These are phyloP conservation scores for Pyralis farinalis DNA, from an alignment of 2,888 invertebrate genomes.

Conservation along the genomic window DNA sequence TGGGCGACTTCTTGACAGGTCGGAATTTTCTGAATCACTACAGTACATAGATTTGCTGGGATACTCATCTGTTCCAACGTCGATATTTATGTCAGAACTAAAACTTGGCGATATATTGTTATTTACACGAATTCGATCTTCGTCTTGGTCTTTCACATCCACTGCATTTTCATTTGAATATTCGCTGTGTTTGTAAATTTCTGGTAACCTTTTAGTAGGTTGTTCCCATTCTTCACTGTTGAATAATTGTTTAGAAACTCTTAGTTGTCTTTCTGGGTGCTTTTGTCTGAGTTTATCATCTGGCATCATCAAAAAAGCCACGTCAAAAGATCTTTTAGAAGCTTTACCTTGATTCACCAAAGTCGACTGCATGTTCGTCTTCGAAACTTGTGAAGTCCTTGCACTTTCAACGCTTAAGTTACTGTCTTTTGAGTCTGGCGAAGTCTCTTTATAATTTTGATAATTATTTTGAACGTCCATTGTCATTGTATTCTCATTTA, in stretches of 20 bases:
- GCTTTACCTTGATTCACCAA: conserved; percentile 58
- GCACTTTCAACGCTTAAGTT: conserved; percentile 72
- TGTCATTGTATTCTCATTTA: conserved; percentile 82
- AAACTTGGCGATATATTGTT: conserved; percentile 73
- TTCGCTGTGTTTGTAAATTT: conserved; percentile 67
- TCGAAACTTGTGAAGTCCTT: conserved; percentile 64
- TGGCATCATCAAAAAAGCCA: conserved; percentile 93
- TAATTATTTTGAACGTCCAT: conserved; percentile 84
- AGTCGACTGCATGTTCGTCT: conserved; percentile 61
- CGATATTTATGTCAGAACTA: conserved; percentile 73
- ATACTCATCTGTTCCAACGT: conserved; percentile 76
- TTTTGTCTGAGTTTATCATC: conserved; percentile 89
- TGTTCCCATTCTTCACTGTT: conserved; percentile 73
- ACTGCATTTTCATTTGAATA: conserved; percentile 57
- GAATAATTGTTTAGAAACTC: conserved; percentile 74
- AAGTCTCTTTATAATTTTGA: conserved; percentile 70
- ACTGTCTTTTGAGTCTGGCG: conserved; percentile 71
- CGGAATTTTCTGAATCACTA: conserved; percentile 76
- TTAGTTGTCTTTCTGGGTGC: conserved; percentile 77
- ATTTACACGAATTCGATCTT: conserved; percentile 60
- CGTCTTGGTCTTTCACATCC: conserved; percentile 63
- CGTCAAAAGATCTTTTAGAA: conserved; percentile 92
- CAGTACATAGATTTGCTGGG: conserved; percentile 70
- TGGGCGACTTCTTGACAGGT: conserved; percentile 70
- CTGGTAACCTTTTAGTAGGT: conserved; percentile 59